A percentile compares a stretch with the other conserved stretches of the same genome.
These are phyloP conservation scores for Chionis minor DNA, from an alignment of 2,113 vertebrate species.

Conservation along the genomic window DNA sequence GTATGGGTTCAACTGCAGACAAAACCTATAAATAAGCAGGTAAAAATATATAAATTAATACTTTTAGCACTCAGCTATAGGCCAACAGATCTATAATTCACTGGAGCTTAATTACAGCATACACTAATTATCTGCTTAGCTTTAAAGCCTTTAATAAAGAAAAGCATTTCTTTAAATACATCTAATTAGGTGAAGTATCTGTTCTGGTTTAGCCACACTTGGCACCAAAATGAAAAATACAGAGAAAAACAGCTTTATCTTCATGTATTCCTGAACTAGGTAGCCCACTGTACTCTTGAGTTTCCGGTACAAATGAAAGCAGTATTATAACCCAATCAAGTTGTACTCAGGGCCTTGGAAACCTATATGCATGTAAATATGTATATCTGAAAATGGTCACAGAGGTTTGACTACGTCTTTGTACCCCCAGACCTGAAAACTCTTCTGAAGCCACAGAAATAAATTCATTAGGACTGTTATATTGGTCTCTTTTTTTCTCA, in stretches of 20 bases:
- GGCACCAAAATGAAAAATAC: neutral
- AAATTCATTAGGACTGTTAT: neutral
- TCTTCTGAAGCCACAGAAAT: neutral
- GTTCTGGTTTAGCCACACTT: neutral
- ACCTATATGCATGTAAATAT: neutral
- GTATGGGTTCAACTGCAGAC: neutral
- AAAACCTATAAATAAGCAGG: neutral
- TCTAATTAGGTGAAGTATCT: conserved; percentile 27
- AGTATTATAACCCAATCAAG: neutral
- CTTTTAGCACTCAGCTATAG: neutral
- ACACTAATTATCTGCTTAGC: conserved; percentile 38
- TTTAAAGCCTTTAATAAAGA: conserved; percentile 50
- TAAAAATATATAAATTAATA: neutral
- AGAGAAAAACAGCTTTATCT: neutral
- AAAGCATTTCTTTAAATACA: conserved; percentile 30
- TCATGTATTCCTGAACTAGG: neutral
- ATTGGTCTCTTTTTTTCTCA: neutral
- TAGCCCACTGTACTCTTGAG: neutral
- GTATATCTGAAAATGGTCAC: neutral
- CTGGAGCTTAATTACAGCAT: neutral
- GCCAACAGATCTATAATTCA: conserved; percentile 13
- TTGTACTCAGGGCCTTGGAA: neutral
- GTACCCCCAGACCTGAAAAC: neutral
- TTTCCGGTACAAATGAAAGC: neutral
- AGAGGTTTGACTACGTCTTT: neutral